phyloP scores from a whole-genome alignment of 2,888 invertebrate genomes.

The Lysandra bellargus region DNA sequence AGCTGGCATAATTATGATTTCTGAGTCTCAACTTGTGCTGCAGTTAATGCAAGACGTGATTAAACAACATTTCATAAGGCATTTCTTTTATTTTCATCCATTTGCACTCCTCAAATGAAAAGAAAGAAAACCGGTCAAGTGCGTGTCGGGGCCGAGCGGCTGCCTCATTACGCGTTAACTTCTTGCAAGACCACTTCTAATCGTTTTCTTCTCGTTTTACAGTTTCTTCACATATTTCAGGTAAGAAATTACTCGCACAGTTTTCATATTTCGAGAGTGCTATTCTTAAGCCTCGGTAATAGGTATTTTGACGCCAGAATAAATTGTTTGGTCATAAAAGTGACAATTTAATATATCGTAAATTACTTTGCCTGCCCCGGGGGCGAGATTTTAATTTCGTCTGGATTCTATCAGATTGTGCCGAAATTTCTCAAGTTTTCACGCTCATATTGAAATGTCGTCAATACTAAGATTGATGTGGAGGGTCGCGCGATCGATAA shows the following conservation, averaged over 20 bases:
- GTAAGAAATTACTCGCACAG: not conserved
- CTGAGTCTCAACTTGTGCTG: too few relatives aligned
- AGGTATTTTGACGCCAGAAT: not conserved
- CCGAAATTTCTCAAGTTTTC: not conserved
- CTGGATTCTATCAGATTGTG: conserved; percentile 9
- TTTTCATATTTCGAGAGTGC: not conserved
- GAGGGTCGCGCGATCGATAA: conserved; percentile 24
- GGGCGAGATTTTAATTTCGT: not conserved
- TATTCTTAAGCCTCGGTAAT: not conserved
- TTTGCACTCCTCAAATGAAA: not conserved
- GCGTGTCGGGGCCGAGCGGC: conserved; percentile 10
- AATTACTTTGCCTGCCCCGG: not conserved
- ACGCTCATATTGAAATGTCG: conserved; percentile 22
- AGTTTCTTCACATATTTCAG: not conserved
- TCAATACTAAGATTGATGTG: conserved; percentile 24
- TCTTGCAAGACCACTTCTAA: not conserved
- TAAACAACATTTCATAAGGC: not conserved
- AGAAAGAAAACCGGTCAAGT: conserved; percentile 20
- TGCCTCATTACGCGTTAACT: not conserved
- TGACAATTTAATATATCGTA: not conserved
- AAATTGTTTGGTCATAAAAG: conserved; percentile 4
- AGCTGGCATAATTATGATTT: too few relatives aligned
- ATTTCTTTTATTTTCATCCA: conserved; percentile 2
- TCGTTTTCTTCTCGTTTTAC: not conserved
- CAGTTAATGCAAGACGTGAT: not conserved